Evolutionary conservation across 1,140 invertebrate genomes (phyloP).

Genomic region (Drosophila nasuta): DNA sequence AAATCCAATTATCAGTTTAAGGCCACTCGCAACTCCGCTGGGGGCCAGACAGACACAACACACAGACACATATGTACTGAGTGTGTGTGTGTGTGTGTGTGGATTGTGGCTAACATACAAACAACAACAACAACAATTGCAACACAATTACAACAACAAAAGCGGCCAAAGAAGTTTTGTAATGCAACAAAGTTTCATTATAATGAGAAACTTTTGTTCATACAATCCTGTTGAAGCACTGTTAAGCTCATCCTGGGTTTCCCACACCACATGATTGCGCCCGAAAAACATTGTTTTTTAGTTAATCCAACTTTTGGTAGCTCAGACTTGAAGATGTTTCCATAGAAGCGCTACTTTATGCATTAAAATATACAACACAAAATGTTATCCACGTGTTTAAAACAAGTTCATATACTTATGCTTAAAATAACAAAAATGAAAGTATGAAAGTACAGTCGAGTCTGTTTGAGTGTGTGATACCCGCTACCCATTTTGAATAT

Average conservation of each 20-base stretch:
- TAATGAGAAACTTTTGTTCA: conserved; percentile 83
- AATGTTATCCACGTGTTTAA: not conserved
- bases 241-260: conserved; percentile 18
- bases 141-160: conserved; percentile 15
- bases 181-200: conserved; percentile 80
- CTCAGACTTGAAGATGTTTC: conserved; percentile 32
- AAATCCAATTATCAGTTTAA: conserved; percentile 84
- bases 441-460: too few species aligned
- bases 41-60: conserved; percentile 37
- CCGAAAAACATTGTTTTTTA: conserved; percentile 37
- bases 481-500: too few species aligned
- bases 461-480: too few species aligned
- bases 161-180: conserved; percentile 54
- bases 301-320: conserved; percentile 33
- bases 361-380: not conserved
- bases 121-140: conserved; percentile 34
- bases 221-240: conserved; percentile 36
- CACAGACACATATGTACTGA: conserved; percentile 4
- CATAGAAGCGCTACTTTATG: not conserved
- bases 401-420: not conserved
- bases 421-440: too few species aligned
- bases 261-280: conserved; percentile 23
- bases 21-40: conserved; percentile 65
- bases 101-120: conserved; percentile 29
- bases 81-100: conserved; percentile 8